A percentile compares a stretch with the other conserved stretches of the same genome.
Evolutionary conservation across 2,113 vertebrate species (phyloP).

Genomic region (Phalacrocorax brasilianus): DNA sequence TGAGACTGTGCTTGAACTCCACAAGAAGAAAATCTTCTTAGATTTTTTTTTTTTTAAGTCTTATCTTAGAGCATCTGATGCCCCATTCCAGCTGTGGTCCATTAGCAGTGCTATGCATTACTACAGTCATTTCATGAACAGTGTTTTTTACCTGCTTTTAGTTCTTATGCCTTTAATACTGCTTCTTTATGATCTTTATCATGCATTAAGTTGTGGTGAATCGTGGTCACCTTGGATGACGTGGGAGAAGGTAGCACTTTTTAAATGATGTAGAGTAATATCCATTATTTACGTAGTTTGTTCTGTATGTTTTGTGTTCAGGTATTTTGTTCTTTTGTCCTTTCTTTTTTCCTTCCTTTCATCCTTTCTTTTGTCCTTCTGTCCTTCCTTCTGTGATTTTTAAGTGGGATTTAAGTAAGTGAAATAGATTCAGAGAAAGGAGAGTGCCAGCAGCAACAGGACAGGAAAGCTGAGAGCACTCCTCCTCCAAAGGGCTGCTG

Average conservation of each 20-base stretch:
- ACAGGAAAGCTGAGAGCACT: not conserved
- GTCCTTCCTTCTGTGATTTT: not conserved
- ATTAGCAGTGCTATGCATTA: not conserved
- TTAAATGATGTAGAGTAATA: not conserved
- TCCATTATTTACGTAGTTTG: not conserved
- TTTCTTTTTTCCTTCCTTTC: not conserved
- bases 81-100: not conserved
- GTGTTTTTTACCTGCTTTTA: not conserved
- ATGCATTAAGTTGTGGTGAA: not conserved
- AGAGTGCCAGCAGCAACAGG: not conserved
- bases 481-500: not conserved
- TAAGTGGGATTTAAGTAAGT: not conserved
- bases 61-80: not conserved
- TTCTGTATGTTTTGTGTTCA: not conserved
- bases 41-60: not conserved
- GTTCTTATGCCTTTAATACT: not conserved
- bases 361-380: not conserved
- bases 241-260: not conserved
- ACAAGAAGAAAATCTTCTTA: not conserved
- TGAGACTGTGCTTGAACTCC: not conserved
- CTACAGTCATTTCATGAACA: not conserved
- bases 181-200: not conserved
- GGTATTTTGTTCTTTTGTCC: not conserved
- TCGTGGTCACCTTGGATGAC: not conserved
- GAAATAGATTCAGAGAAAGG: not conserved